Evolutionary conservation across 2,797 vertebrate genomes (phyloP).

Genomic region (Xiphophorus birchmanni): DNA sequence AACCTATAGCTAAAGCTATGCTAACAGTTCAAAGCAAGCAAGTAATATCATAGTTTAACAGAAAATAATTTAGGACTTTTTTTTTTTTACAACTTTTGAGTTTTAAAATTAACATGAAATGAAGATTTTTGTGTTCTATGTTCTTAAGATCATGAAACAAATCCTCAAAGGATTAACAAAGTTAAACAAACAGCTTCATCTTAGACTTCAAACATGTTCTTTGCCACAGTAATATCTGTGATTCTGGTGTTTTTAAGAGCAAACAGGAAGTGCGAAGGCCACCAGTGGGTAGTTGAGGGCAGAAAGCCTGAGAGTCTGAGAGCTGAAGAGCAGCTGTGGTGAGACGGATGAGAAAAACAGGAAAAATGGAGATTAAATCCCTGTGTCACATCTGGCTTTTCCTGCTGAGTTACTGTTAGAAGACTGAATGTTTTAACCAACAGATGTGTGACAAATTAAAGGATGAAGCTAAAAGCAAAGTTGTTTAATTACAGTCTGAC

Average conservation of each 20-base stretch:
- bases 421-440: not conserved
- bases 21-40: not conserved
- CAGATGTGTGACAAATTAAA: slow-evolving; percentile 1
- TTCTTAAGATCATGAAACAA: not conserved
- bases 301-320: slow-evolving; percentile 16
- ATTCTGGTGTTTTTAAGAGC: not conserved
- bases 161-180: not conserved
- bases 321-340: slow-evolving; percentile 50
- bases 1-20: not conserved
- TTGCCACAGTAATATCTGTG: not conserved
- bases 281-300: slow-evolving; percentile 27
- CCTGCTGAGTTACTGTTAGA: not conserved
- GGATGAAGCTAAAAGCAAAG: not conserved
- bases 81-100: not conserved
- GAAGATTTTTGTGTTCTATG: not conserved
- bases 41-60: not conserved
- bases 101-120: not conserved
- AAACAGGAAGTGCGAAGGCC: not conserved
- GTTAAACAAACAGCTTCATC: not conserved
- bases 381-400: slow-evolving; percentile 56
- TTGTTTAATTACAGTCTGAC: not conserved
- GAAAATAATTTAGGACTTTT: not conserved
- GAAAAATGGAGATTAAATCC: slow-evolving; percentile 64
- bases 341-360: slow-evolving; percentile 46
- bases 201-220: not conserved